These are phyloP conservation scores for Ptychodera flava DNA, from an alignment of 35 echinoderm and acorn worm genomes.

Conservation along the genomic window DNA sequence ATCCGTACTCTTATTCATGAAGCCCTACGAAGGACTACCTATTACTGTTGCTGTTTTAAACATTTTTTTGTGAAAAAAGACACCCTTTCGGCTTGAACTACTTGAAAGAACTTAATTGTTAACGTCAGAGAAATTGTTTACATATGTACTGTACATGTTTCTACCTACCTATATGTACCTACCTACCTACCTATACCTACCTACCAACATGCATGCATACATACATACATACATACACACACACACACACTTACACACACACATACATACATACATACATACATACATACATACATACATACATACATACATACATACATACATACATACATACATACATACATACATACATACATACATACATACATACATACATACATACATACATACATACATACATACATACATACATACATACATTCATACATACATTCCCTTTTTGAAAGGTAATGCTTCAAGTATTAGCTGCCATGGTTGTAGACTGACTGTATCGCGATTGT, in stretches of 20 bases:
- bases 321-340: slow-evolving; percentile 17
- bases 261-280: slow-evolving; percentile 34
- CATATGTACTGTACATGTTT: too few relatives aligned
- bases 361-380: slow-evolving; percentile 2
- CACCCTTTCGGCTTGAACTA: too few relatives aligned
- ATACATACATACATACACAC: slow-evolving; percentile 25
- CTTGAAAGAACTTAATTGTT: too few relatives aligned
- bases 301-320: slow-evolving; percentile 45
- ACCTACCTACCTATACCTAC: slow-evolving; percentile 3
- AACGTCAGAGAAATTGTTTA: too few relatives aligned
- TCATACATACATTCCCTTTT: too few relatives aligned
- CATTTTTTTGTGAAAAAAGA: too few relatives aligned
- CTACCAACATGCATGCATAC: slow-evolving; percentile 10
- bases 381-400: slow-evolving; percentile 2
- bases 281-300: slow-evolving; percentile 42
- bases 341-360: slow-evolving; percentile 2
- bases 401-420: not conserved
- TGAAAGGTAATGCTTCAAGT: too few relatives aligned
- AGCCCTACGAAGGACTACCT: too few relatives aligned
- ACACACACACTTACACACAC: slow-evolving; percentile 20
- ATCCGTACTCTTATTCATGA: too few relatives aligned
- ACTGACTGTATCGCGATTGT: too few relatives aligned
- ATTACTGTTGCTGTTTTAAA: too few relatives aligned
- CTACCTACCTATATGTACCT: slow-evolving; percentile 3
- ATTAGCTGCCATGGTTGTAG: too few relatives aligned